Evolutionary conservation across 1,140 invertebrate species (phyloP), one percentile per base, ranked within the genome.

Genomic region (Tetragonula clypearis): DNA sequence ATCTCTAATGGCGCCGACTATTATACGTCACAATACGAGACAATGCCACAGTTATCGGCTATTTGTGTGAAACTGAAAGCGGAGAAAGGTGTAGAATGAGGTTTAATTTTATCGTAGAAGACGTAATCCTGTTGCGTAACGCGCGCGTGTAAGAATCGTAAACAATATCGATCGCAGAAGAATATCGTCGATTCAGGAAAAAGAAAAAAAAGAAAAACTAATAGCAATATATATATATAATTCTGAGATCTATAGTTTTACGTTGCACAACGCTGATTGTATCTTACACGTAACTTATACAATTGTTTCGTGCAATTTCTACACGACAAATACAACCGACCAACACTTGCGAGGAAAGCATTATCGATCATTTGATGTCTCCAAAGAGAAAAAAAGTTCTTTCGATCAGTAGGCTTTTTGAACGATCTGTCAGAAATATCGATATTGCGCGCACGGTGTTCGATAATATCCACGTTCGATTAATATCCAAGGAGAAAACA

Each of bases 21-120:
- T 72, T 23, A 19, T 3, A 11, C 26, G 79, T 81, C 30, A 60
- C n/a, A n/a, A n/a, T n/a, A n/a, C 79, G 69, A 58, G 55, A 81
- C 56, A 81, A 62, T 81, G 21, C 79, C 26, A n/a, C 11, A 49
- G 23, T 26, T 23, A 35, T 12, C 6, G 68, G 23, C 58, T 58
- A 49, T 55, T 60, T 30, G 35, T 5, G 41, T 41, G 41, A 81
- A 62, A 73, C 17, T 23, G 35, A 60, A 30, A 81, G 53, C 1
- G 56, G 66, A 81, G 30, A 81, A 80, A 69, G 30, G 55, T 49
- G 15, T 14, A 69, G 49, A 53, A 58, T 12, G 15, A 60, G 58
- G 35, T 15, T 71, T 15, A 49, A 56, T 17, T 15, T 79, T 56
- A 71, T 71, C 26, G 21, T 17, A 14, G 41, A 80, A 17, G 3